These are phyloP conservation scores for Spilogale gracilis DNA, from an alignment of 2,113 vertebrate species.

Conservation along the genomic window DNA sequence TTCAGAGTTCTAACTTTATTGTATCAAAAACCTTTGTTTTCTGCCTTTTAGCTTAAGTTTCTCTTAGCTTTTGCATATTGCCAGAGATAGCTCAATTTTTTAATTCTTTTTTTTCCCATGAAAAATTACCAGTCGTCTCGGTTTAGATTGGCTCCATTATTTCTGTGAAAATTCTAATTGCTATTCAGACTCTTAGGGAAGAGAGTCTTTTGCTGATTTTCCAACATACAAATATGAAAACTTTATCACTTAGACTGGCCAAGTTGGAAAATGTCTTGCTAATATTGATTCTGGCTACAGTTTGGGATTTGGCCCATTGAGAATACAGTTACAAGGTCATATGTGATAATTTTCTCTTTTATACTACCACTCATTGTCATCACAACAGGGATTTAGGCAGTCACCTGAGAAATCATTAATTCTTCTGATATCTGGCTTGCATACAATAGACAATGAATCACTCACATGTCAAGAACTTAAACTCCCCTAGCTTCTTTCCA, in stretches of 20 bases:
- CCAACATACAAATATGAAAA: constrained; percentile 24
- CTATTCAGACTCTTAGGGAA: neutral
- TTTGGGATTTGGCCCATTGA: neutral
- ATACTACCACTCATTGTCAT: neutral
- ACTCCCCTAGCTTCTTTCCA: neutral
- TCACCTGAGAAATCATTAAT: neutral
- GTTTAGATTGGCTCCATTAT: neutral
- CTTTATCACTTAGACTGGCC: constrained; percentile 2
- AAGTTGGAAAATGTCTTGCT: neutral
- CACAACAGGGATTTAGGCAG: neutral
- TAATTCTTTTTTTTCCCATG: neutral
- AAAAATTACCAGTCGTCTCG: constrained; percentile 2
- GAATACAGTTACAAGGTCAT: neutral
- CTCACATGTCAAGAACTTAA: neutral
- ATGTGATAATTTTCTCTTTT: neutral
- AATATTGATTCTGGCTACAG: neutral
- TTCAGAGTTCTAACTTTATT: constrained; percentile 4
- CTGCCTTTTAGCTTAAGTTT: constrained; percentile 16
- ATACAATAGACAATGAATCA: neutral
- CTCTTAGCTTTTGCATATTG: neutral
- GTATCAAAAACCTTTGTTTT: constrained; percentile 18
- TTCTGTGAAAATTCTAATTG: constrained; percentile 26
- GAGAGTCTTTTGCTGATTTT: neutral
- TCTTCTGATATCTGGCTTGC: neutral
- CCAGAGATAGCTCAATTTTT: neutral